Evolutionary conservation across 2,113 vertebrate genomes (phyloP).

Genomic region (Thunnus maccoyii): DNA sequence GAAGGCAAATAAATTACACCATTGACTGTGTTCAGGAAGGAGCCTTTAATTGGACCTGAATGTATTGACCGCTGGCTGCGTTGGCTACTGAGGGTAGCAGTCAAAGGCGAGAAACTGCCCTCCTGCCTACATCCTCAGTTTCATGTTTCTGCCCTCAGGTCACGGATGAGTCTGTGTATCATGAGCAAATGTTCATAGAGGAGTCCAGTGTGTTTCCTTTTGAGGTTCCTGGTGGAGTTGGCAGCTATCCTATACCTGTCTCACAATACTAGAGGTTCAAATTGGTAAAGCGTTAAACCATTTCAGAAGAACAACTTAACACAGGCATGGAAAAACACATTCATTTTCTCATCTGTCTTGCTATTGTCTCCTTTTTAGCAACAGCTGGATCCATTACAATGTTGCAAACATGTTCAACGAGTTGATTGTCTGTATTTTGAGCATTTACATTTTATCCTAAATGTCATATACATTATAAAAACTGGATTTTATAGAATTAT

Average conservation of each 20-base stretch:
- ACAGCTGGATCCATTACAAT: neutral
- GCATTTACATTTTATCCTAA: too few species aligned
- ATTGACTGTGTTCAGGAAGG: slow-evolving; percentile 42
- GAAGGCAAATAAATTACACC: slow-evolving; percentile 62
- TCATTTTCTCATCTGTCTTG: neutral
- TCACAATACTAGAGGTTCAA: neutral
- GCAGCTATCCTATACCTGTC: neutral
- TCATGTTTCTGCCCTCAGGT: slow-evolving; percentile 42
- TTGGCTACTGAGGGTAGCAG: slow-evolving; percentile 22
- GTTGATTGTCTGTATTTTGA: neutral
- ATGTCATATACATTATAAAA: too few species aligned
- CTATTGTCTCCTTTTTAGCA: neutral
- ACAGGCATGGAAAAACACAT: neutral
- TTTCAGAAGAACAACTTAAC: neutral
- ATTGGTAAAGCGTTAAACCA: neutral
- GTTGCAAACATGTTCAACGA: neutral
- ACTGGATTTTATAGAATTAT: too few species aligned
- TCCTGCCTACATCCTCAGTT: slow-evolving; percentile 30
- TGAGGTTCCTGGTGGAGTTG: neutral
- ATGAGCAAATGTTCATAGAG: neutral
- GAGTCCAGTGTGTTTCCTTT: neutral
- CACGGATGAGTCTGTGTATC: slow-evolving; percentile 29
- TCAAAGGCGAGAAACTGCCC: slow-evolving; percentile 56
- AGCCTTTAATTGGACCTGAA: slow-evolving; percentile 77
- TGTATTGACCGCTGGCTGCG: slow-evolving; percentile 70